Evolutionary conservation across 2,113 vertebrate genomes (phyloP), one percentile per base, ranked within the genome.

Genomic region (Tretioscincus oriximinensis): DNA sequence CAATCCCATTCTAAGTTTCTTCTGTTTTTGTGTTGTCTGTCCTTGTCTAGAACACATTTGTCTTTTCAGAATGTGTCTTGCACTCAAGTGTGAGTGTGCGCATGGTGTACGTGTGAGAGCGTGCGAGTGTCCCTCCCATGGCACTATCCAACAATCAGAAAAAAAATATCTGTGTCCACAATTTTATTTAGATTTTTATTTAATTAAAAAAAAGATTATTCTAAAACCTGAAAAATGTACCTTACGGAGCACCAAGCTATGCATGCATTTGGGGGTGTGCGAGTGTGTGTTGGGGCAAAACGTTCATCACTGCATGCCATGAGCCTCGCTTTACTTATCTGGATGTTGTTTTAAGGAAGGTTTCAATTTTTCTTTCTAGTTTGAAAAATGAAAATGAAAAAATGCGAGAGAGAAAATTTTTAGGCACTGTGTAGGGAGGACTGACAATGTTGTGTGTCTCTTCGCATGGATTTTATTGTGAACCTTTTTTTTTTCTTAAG

Each of bases 391-490:
- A 81, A 78, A 77, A 78, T 69, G 31, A 70, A 71, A 2, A 61
- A 58, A 58, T 58, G 54, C 54, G 60, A 68, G 2, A 21, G 3
- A 28, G 45, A 5, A 84, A 69, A 81, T 77, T 71, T 73, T 74
- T 83, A 64, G 74, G 72, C 51, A 84, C 83, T 88, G 90, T 89
- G 84, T 81, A 73, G 41, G 81, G 85, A 85, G 78, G 93, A 90
- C 90, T 92, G 93, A 89, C 92, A 72, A 69, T 93, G 81, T 93
- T 3, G 90, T 95, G 86, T 93, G 93, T 96, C 93, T 95, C 91
- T 89, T 84, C 92, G 96, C 97, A 96, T 97, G 96, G 92, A 92
- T 95, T 92, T 93, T 94, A 93, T 90, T 94, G 95, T 96, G 94
- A 89, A 90, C 87, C 35, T 41, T 41, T 41, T 94, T 95, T 93